These are phyloP conservation scores for Pristionchus entomophagus DNA, from an alignment of 2,888 invertebrate genomes.

Conservation along the genomic window DNA sequence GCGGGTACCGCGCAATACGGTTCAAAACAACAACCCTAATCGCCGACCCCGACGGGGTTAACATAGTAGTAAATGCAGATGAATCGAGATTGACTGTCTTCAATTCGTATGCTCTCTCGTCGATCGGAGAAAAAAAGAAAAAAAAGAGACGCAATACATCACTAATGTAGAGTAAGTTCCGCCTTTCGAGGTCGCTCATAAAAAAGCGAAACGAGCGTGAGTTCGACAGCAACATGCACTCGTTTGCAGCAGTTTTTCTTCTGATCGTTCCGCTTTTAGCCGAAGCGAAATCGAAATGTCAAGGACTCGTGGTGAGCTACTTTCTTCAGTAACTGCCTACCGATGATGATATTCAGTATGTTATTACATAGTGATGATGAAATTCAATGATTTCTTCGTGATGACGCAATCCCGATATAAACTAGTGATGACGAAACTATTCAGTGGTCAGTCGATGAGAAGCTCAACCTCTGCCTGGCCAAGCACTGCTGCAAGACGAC, in stretches of 20 bases:
- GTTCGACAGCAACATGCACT: background rate
- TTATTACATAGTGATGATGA: too few species aligned
- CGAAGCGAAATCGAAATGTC: slow-evolving; percentile 1
- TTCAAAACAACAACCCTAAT: slow-evolving; percentile 28
- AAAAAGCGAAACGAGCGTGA: background rate
- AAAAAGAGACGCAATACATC: too few species aligned
- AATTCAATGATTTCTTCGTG: too few species aligned
- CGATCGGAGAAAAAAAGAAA: background rate
- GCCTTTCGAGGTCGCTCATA: background rate
- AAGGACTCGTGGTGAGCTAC: background rate
- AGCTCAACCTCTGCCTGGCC: slow-evolving; percentile 33
- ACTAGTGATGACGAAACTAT: background rate
- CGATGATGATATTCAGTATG: too few species aligned
- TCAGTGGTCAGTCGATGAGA: slow-evolving; percentile 18
- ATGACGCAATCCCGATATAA: too few species aligned
- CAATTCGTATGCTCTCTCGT: too few species aligned
- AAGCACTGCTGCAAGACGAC: slow-evolving; percentile 27
- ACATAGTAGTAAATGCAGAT: background rate
- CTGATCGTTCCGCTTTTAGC: background rate
- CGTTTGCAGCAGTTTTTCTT: background rate
- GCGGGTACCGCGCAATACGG: background rate
- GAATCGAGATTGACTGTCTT: background rate
- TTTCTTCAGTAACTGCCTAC: too few species aligned
- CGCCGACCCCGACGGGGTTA: background rate
- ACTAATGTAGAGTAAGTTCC: too few species aligned